Conservation (phyloP, 2,797 vertebrate genomes). For the Lophotriccus pileatus region DNA sequence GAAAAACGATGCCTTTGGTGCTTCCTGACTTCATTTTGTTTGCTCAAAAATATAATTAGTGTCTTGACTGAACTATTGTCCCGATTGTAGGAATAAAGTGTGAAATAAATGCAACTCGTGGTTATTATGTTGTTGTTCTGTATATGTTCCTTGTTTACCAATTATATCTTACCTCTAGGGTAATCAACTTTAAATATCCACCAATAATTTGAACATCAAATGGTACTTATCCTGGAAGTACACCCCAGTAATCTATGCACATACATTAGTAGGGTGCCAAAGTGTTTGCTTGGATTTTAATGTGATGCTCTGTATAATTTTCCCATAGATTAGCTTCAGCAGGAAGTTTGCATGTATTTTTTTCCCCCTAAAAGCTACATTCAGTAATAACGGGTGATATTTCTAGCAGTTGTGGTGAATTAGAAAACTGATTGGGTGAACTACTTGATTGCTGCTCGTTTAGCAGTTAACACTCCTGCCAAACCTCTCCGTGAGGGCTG, state of each 20-base stretch:
- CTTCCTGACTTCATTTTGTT: not conserved
- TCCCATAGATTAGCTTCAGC: slow-evolving; percentile 31
- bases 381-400: slow-evolving; percentile 33
- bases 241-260: slow-evolving; percentile 41
- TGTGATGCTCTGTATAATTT: slow-evolving; percentile 55
- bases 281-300: slow-evolving; percentile 49
- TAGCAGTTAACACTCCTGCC: not conserved
- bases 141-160: slow-evolving; percentile 53
- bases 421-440: slow-evolving; percentile 39
- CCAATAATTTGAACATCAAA: slow-evolving; percentile 39
- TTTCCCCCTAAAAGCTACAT: slow-evolving; percentile 29
- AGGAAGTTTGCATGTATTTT: slow-evolving; percentile 33
- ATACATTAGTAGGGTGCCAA: slow-evolving; percentile 33
- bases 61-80: not conserved
- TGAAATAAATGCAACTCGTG: not conserved
- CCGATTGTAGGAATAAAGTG: not conserved
- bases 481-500: not conserved
- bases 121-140: slow-evolving; percentile 38
- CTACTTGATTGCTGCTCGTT: slow-evolving; percentile 44
- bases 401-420: slow-evolving; percentile 56
- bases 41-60: not conserved
- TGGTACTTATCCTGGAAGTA: slow-evolving; percentile 14
- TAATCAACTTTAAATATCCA: slow-evolving; percentile 61
- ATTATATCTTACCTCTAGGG: slow-evolving; percentile 53
- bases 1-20: not conserved